Evolutionary conservation across 1,140 invertebrate genomes (phyloP), one percentile per base, ranked within the genome.

Genomic region (Tetranychus urticae): DNA sequence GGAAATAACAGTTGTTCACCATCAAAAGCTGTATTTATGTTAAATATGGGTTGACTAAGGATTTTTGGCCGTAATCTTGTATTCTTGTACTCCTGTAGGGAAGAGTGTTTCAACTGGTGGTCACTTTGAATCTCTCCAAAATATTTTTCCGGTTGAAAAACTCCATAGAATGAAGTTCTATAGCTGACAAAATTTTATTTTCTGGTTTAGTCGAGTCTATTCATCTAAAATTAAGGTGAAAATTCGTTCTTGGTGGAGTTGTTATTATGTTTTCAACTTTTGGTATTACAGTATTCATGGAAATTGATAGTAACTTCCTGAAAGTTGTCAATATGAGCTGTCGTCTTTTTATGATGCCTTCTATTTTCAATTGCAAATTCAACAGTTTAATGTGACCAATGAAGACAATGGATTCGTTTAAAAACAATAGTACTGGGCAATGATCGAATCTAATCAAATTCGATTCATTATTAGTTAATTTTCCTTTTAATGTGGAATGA

Each of bases 41-140:
- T 97, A 36, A 97, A 97, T 69, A 93, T 97, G 90, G 93, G 92
- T 31, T 92, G 93, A 3, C 92, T 92, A 6, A 77, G 82, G 65
- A 67, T 75, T 84, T 55, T 73, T 97, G 58, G 86, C 97, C 71
- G 74, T 79, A 70, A 74, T 85, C 62, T 23, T 23, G 23, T 23
- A 23, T 23, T 23, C 23, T 23, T 23, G 23, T 23, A 23, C 23
- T 23, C 23, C 23, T 23, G 23, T 23, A 23, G 23, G 23, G 23
- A 0, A 23, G 23, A 84, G 82, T 50, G 89, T 90, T 7, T 76
- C 81, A 67, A 85, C 86, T 31, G 74, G 82, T 1, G 91, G 91
- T 0, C 89, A 96, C 70, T 42, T 42, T 42, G 5, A 5, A 0
- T 10, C 10, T 42, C 5, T 62, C 66, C 62, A 36, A 65, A 62